Evolutionary conservation across 92 coral and sea anemone genomes (phyloP), one percentile per base, ranked within the genome.

Genomic region (Porites evermanni): DNA sequence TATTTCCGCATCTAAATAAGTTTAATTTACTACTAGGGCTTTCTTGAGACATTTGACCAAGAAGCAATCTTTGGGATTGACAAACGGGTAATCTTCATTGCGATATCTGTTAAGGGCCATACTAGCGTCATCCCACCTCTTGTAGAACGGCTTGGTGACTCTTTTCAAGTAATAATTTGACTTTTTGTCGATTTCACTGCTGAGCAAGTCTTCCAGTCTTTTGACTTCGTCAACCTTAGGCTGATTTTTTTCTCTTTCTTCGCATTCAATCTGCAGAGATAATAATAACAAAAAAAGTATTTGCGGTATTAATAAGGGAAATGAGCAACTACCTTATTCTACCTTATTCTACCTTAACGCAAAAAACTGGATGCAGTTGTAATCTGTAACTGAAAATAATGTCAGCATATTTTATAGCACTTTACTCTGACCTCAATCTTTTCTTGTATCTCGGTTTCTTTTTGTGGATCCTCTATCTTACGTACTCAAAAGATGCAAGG

Each of bases 61-160:
- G 63, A 94, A 97, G 74, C 99, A 97, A 9, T 93, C 99, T 47
- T 89, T 89, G 3, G 87, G 86, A 20, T 84, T 79, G 64, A 87
- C 79, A 70, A 88, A 89, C 59, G 93, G 94, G 74, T 80, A 79
- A 63, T 81, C 90, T 0, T 74, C 87, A 23, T 81, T 90, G 14
- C 87, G 82, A 63, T 84, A 88, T 75, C 84, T 90, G 79, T 90
- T 89, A 38, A 97, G 85, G 6, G 91, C 87, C 5, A 88, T 83
- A 20, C 93, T 89, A 3, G 92, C 84, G 13, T 88, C 90, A 13
- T 97, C 89, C 93, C 92, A 95, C 38, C 98, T 88, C 47, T 95
- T 88, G 91, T 90, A 80, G 69, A 95, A 83, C 3, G 89, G 91
- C 58, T 87, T 80, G n/a, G 91, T 84, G 21, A 93, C 95, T 61